Evolutionary conservation across 2,797 vertebrate genomes (phyloP).

Genomic region (Champsocephalus esox): DNA sequence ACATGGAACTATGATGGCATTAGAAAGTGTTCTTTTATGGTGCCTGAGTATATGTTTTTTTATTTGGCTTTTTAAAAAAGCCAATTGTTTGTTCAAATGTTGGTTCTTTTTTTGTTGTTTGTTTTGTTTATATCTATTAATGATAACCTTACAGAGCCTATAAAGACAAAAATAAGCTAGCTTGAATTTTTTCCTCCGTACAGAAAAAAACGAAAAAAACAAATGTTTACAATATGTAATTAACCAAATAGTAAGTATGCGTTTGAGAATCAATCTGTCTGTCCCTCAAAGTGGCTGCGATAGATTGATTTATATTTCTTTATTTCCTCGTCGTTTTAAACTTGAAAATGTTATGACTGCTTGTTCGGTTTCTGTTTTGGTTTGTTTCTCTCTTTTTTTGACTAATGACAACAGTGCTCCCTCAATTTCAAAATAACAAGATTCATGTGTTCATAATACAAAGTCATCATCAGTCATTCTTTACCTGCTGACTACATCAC

Average conservation of each 20-base stretch:
- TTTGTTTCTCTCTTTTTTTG: slow-evolving; percentile 34
- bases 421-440: slow-evolving; percentile 55
- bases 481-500: slow-evolving; percentile 65
- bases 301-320: slow-evolving; percentile 76
- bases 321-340: slow-evolving; percentile 82
- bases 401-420: slow-evolving; percentile 80
- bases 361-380: slow-evolving; percentile 58
- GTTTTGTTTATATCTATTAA: slow-evolving; percentile 74
- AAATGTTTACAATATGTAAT: slow-evolving; percentile 88
- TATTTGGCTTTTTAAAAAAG: slow-evolving; percentile 77
- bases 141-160: slow-evolving; percentile 84
- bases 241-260: slow-evolving; percentile 86
- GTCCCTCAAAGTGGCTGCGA: slow-evolving; percentile 74
- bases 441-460: slow-evolving; percentile 16
- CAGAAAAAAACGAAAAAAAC: slow-evolving; percentile 80
- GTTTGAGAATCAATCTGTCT: slow-evolving; percentile 77
- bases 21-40: slow-evolving; percentile 77
- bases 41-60: slow-evolving; percentile 70
- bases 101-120: slow-evolving; percentile 56
- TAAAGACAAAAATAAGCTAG: slow-evolving; percentile 87
- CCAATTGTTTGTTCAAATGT: slow-evolving; percentile 74
- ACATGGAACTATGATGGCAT: slow-evolving; percentile 70
- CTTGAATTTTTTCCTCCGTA: slow-evolving; percentile 81
- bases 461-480: slow-evolving; percentile 39
- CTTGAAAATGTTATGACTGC: slow-evolving; percentile 83